Base-by-base conservation (phyloP, 2,888 invertebrate species). In the Dastarcus helophoroides region DNA sequence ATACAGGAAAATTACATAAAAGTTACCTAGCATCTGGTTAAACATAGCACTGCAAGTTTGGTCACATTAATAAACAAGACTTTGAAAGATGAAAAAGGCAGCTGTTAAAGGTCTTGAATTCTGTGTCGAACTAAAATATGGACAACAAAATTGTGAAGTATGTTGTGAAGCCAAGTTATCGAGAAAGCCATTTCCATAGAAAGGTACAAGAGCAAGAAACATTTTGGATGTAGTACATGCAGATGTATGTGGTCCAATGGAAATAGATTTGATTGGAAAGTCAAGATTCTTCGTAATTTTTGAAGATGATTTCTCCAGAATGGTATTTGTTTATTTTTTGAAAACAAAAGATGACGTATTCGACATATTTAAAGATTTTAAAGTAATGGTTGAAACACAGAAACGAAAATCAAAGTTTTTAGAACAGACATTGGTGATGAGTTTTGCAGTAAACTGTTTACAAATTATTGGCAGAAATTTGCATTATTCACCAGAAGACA, bases 281-380 rank as follows among this genome's bases (percentile, higher is more conserved):
- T 14, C 30, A 6, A 35, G 22, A 35, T 53, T 48, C 37, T 48
- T 51, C 38, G 31, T 54, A 1, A 40, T 47, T 0, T 54, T 56
- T 32, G 37, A 52, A 1, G 54, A 56, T 42, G 53, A 58, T 37
- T 40, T 32, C 30, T 48, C 41, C 9, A 35, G 44, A 25, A 47
- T 42, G 41, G 37, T 34, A 10, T 44, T 42, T 36, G 40, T 48
- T 15, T 51, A 49, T 30, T 43, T 50, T 22, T 11, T 54, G 5
- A 51, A 47, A 31, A 29, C 25, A 2, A 54, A 53, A n/a, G 35
- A 36, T 37, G 42, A 56, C 29, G 46, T 39, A 4, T 34, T 37
- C 24, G 28, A 39, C 16, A 33, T 31, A 15, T 48, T 47, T 26
- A 37, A 38, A 33, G 38, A 47, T 12, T 53, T 49, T 26, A 47